phyloP scores from a whole-genome alignment of 2,797 vertebrate species.

The Threskiornis aethiopicus region DNA sequence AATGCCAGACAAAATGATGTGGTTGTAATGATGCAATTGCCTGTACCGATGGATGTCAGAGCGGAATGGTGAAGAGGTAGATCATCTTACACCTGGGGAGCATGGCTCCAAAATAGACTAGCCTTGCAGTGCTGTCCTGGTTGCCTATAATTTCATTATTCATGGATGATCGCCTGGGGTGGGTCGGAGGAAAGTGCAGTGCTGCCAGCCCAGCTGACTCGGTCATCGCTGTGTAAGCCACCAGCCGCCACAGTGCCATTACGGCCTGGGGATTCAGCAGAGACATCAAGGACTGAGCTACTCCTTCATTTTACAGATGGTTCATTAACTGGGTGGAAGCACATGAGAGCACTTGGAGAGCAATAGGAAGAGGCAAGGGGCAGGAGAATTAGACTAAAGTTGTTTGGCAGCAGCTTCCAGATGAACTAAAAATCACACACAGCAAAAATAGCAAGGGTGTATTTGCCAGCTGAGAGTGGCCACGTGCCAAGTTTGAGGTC shows the following conservation, averaged over 20 bases:
- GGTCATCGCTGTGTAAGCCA: background rate
- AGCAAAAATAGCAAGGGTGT: conserved; percentile 60
- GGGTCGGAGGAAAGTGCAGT: accelerated
- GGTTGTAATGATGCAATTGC: background rate
- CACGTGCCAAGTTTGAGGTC: conserved; percentile 53
- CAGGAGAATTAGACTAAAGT: conserved; percentile 61
- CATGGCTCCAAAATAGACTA: background rate
- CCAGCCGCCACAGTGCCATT: background rate
- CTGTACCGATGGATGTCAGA: background rate
- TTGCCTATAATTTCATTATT: background rate
- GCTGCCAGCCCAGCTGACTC: background rate
- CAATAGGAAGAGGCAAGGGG: conserved; percentile 60
- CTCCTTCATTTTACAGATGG: conserved; percentile 56
- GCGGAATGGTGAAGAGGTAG: background rate
- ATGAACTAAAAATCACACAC: conserved; percentile 63
- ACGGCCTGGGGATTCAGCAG: background rate
- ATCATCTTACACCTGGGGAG: background rate
- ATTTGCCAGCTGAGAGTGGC: conserved; percentile 62
- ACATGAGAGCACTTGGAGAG: conserved; percentile 62
- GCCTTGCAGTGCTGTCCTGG: background rate
- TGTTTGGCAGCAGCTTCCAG: conserved; percentile 57
- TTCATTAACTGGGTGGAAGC: conserved; percentile 60
- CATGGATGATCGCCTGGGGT: background rate
- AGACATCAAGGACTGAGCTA: conserved; percentile 6
- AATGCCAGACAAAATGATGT: background rate